Percentiles rank a stretch among this genome's conserved stretches.
phyloP scores from a whole-genome alignment of 2,113 vertebrate species.

The Nibea coibor region DNA sequence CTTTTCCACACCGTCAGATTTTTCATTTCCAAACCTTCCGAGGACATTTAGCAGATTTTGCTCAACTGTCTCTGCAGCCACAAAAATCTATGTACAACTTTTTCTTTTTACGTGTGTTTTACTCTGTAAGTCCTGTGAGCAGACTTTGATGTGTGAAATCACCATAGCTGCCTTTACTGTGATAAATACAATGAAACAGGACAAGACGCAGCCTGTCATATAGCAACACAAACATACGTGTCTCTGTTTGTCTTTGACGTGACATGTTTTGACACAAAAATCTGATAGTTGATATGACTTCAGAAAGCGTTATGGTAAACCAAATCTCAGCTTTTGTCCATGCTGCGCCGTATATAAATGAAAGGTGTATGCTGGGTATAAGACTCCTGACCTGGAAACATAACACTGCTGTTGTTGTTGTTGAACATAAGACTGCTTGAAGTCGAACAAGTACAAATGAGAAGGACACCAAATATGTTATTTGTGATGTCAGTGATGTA shows the following conservation, averaged over 20 bases:
- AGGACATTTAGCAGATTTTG: too few species aligned
- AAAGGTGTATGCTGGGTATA: conserved; percentile 16
- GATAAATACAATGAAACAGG: not conserved
- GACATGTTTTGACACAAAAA: conserved; percentile 42
- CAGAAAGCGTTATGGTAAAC: not conserved
- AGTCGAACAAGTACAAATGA: conserved; percentile 13
- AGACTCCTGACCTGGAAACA: conserved; percentile 42
- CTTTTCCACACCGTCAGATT: too few species aligned
- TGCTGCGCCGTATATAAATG: conserved; percentile 33
- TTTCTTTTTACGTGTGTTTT: not conserved
- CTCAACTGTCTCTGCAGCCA: too few species aligned
- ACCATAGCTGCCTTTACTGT: too few species aligned
- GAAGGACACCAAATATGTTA: not conserved
- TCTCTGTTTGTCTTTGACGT: not conserved
- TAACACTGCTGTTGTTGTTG: conserved; percentile 15
- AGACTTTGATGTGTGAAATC: too few species aligned
- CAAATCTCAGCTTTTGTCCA: conserved; percentile 13
- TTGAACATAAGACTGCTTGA: conserved; percentile 1
- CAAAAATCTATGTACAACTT: not conserved
- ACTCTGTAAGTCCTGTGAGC: too few species aligned
- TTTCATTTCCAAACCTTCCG: too few species aligned
- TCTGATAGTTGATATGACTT: conserved; percentile 5
- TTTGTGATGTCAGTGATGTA: not conserved
- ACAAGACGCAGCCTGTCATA: not conserved
- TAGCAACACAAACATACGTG: not conserved